Percentiles rank a stretch among this genome's conserved stretches.
phyloP scores from a whole-genome alignment of 2,888 invertebrate species.

The Meloe dianella region DNA sequence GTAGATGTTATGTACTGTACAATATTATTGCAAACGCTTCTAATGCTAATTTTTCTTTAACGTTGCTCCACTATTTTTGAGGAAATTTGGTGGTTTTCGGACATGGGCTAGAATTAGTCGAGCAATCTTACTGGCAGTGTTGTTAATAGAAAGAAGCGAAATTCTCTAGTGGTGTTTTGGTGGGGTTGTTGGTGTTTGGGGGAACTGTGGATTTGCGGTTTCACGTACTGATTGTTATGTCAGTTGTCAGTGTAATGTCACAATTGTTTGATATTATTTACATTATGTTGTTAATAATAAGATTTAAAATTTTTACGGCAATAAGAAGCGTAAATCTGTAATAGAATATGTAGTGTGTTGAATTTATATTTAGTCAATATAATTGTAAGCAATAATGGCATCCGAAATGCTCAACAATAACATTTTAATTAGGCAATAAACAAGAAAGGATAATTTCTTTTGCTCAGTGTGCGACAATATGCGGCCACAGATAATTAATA shows the following conservation, averaged over 20 bases:
- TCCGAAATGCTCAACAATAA: constrained; percentile 26
- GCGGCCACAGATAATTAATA: constrained; percentile 53
- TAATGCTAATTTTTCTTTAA: too few species aligned
- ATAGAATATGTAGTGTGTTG: constrained; percentile 29
- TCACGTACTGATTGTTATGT: constrained; percentile 20
- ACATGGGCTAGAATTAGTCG: too few species aligned
- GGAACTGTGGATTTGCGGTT: constrained; percentile 21
- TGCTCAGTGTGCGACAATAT: constrained; percentile 48
- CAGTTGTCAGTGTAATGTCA: constrained; percentile 32
- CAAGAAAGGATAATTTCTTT: constrained; percentile 6
- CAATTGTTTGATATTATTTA: constrained; percentile 30
- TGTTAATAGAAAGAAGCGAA: not conserved
- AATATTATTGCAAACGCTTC: too few species aligned
- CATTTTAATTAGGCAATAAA: constrained; percentile 29
- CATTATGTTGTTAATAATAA: constrained; percentile 27
- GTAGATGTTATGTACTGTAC: too few species aligned
- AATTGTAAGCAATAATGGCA: constrained; percentile 30
- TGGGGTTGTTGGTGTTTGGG: constrained; percentile 22
- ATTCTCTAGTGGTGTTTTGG: not conserved
- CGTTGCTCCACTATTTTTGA: too few species aligned
- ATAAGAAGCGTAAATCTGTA: not conserved
- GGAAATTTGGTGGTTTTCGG: not conserved
- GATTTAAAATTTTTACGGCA: constrained; percentile 20
- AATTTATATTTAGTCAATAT: constrained; percentile 14
- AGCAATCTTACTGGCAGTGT: not conserved